Evolutionary conservation across 2,888 invertebrate species (phyloP).

Genomic region (Linnaemya tessellans): DNA sequence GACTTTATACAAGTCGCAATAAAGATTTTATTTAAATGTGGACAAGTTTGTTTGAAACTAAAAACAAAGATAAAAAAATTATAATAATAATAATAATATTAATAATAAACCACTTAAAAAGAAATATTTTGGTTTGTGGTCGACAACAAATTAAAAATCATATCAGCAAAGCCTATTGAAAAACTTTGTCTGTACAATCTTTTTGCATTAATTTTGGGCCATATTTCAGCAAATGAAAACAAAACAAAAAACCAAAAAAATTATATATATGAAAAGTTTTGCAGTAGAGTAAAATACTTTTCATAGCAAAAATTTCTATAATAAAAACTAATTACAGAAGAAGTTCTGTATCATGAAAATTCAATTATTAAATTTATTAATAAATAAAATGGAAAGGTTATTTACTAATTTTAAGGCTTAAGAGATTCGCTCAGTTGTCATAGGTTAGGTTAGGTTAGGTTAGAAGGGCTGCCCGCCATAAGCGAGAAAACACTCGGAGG

Average conservation of each 20-base stretch:
- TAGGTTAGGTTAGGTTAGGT: too few species aligned
- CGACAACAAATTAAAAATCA: background rate
- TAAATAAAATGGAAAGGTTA: too few species aligned
- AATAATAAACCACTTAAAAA: background rate
- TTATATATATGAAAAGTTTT: slow-evolving; percentile 29
- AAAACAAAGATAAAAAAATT: too few species aligned
- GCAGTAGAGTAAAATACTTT: slow-evolving; percentile 6
- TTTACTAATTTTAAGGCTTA: too few species aligned
- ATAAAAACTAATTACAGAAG: slow-evolving; percentile 7
- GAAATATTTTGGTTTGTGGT: background rate
- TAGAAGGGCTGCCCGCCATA: too few species aligned
- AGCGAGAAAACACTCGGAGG: too few species aligned
- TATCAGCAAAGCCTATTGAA: background rate
- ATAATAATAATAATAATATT: too few species aligned
- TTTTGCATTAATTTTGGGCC: background rate
- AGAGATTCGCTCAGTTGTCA: background rate
- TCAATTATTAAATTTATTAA: background rate
- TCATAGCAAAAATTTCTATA: slow-evolving; percentile 4
- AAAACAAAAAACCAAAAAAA: background rate
- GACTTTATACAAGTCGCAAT: background rate
- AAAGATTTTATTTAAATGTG: background rate
- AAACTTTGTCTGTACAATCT: background rate
- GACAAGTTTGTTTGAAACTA: background rate
- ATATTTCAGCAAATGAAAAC: background rate
- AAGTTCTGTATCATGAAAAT: slow-evolving; percentile 15